Evolutionary conservation across 2,888 invertebrate genomes (phyloP), one percentile per base, ranked within the genome.

Genomic region (Platerodrilus igneus): DNA sequence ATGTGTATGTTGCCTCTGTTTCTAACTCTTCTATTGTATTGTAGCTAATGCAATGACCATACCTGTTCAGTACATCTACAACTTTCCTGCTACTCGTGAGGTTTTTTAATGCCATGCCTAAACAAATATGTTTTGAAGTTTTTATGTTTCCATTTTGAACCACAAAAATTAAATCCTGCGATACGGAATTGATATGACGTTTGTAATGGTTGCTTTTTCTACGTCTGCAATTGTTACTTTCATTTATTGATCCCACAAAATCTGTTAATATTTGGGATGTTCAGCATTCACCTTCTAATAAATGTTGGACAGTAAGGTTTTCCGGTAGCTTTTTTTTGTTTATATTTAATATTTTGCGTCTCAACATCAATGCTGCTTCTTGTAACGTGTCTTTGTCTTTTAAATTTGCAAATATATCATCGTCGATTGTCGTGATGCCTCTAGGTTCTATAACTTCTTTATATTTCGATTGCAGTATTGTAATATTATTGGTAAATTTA

Each of bases 41-140:
- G 28, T 60, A 62, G 31, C 52, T 53, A 18, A 48, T 48, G 23
- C 56, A 59, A 45, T 62, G 60, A 15, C 62, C 58, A 35, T 53
- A 59, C 45, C 41, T 52, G 43, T 62, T 59, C 2, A 61, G 18
- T 28, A 60, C 51, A 11, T 56, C 45, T 10, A 59, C 37, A 30
- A 57, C 36, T 42, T 58, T 54, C 39, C 50, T 33, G 37, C 52
- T 53, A 31, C 51, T 57, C 8, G 54, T 55, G 14, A 60, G 32
- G 39, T 54, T 55, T 44, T 60, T 62, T 25, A 62, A 37, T 29
- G 58, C 39, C 39, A 60, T 47, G 2, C 59, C 59, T 4, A 63
- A 47, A 19, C 42, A 51, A 17, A 58, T 41, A 23, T 56, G 56
- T 37, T 57, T 57, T 13, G 47, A 39, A 4, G 53, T 51, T 46